Evolutionary conservation across 1,140 invertebrate species (phyloP).

Genomic region (Phortica variegata): DNA sequence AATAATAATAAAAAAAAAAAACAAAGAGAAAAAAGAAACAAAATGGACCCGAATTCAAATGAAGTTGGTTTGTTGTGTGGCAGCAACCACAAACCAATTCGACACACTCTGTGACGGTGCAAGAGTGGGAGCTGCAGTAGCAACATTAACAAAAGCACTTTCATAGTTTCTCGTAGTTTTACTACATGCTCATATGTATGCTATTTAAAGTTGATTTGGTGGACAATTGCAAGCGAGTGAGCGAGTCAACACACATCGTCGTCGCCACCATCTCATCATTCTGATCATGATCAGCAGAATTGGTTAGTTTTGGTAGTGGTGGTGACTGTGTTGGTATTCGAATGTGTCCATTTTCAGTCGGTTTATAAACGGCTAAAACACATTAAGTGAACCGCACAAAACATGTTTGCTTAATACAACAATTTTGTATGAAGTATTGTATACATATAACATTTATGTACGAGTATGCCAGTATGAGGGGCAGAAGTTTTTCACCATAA

Average conservation of each 20-base stretch:
- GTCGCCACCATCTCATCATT: not conserved
- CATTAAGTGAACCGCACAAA: conserved; percentile 54
- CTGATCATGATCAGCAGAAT: conserved; percentile 17
- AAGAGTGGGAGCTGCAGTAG: no score
- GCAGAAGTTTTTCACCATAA: no score
- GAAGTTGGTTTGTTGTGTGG: conserved; percentile 17
- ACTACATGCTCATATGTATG: not conserved
- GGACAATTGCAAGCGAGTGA: not conserved
- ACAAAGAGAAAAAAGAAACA: no score
- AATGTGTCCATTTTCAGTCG: conserved; percentile 25
- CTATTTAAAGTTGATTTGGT: not conserved
- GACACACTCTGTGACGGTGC: not conserved
- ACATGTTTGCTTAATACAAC: conserved; percentile 8
- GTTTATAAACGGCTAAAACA: conserved; percentile 54
- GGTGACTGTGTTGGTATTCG: conserved; percentile 22
- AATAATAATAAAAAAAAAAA: no score
- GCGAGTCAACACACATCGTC: not conserved
- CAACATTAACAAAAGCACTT: no score
- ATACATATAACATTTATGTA: no score
- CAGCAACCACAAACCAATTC: conserved; percentile 3
- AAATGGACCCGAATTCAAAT: conserved; percentile 10
- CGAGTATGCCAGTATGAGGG: no score
- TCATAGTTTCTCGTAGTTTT: no score
- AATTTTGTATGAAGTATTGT: conserved; percentile 20
- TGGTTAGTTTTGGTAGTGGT: conserved; percentile 15